Evolutionary conservation across 2,113 vertebrate genomes (phyloP).

Genomic region (Fregetta grallaria): DNA sequence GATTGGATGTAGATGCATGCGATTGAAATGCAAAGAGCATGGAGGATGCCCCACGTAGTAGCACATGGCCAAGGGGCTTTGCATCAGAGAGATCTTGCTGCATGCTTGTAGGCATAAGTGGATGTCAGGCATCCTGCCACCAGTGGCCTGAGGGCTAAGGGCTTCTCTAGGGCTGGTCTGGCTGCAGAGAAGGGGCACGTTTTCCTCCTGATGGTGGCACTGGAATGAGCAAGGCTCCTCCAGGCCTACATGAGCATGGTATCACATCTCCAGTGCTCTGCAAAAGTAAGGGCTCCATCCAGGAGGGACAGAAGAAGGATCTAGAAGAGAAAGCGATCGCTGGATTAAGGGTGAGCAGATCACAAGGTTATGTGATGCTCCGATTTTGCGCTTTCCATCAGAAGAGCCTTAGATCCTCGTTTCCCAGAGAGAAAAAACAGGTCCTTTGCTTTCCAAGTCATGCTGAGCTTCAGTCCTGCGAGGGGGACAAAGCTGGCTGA

Average conservation of each 20-base stretch:
- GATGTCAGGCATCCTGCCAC: neutral
- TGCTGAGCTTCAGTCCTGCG: neutral
- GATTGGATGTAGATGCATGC: neutral
- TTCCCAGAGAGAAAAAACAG: neutral
- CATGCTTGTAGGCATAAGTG: neutral
- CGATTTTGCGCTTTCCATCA: neutral
- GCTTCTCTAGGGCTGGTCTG: neutral
- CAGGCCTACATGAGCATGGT: neutral
- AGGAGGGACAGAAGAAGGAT: neutral
- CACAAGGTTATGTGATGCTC: neutral
- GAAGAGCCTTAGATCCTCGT: neutral
- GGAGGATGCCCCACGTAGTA: neutral
- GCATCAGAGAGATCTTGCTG: neutral
- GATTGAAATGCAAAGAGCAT: conserved; percentile 44
- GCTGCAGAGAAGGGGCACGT: neutral
- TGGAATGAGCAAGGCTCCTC: neutral
- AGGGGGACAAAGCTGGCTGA: neutral
- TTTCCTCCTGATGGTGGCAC: neutral
- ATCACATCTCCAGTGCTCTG: neutral
- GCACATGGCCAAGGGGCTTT: neutral
- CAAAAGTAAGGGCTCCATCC: neutral
- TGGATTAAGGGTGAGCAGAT: neutral
- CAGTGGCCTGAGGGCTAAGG: neutral
- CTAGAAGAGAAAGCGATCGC: neutral
- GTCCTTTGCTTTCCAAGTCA: neutral